Percentiles rank a stretch among this genome's conserved stretches.
Conservation (phyloP, 1,140 invertebrate genomes). For the Melanaphis sacchari region DNA sequence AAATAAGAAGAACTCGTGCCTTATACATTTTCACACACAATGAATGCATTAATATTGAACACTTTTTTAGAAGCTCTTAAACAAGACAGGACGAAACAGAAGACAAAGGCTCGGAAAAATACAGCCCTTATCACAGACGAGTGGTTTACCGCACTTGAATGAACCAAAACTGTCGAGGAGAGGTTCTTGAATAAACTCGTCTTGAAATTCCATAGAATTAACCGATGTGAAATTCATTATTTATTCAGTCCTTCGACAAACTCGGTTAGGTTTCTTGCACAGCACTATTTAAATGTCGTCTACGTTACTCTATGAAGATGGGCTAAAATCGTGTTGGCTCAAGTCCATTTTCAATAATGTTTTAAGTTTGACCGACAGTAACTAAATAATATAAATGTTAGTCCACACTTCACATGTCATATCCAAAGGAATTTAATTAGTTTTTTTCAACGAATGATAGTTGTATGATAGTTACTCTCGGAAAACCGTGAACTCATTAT, state of each 20-base stretch:
- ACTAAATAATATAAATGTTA: not conserved
- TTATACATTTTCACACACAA: slow-evolving; percentile 25
- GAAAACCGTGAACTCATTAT: not conserved
- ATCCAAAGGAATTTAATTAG: not conserved
- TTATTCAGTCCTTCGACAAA: slow-evolving; percentile 25
- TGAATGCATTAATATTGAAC: slow-evolving; percentile 38
- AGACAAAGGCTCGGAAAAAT: slow-evolving; percentile 41
- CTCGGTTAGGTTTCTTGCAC: not conserved
- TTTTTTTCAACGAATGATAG: not conserved
- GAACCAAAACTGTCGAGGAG: slow-evolving; percentile 43
- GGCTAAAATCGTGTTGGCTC: not conserved
- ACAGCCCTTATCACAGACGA: slow-evolving; percentile 9
- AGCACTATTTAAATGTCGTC: not conserved
- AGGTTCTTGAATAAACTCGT: slow-evolving; percentile 29
- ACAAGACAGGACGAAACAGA: not conserved
- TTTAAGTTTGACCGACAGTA: not conserved
- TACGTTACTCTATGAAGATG: not conserved
- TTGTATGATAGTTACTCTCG: not conserved
- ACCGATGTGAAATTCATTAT: slow-evolving; percentile 45
- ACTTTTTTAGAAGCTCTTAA: slow-evolving; percentile 30
- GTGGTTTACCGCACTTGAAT: slow-evolving; percentile 52
- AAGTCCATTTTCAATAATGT: not conserved
- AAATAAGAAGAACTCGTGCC: not conserved
- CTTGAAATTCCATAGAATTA: slow-evolving; percentile 19
- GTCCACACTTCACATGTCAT: not conserved